Evolutionary conservation across 1,140 invertebrate genomes (phyloP), one percentile per base, ranked within the genome.

Genomic region (Drosophila pallidifrons): DNA sequence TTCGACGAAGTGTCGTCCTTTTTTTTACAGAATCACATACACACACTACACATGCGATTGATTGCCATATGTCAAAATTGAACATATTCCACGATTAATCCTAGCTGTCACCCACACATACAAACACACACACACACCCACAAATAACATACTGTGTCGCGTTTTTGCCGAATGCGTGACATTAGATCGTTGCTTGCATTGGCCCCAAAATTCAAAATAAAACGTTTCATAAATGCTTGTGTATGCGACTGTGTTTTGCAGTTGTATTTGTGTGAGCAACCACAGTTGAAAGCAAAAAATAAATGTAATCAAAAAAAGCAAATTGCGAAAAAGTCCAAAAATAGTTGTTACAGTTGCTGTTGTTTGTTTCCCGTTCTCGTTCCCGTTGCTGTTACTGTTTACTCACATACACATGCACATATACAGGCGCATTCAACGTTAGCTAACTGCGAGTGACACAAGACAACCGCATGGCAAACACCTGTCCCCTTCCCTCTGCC

Each of bases 61-160:
- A 83, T 88, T 68, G 80, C 77, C 80, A 87, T 79, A 82, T 87
- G 83, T 88, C 83, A 77, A 74, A 80, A 75, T 77, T 82, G 83
- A 68, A 35, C 64, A 79, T 63, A 69, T 49, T 63, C 52, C 67
- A 80, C 77, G 54, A 87, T 87, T 88, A 88, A 87, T 88, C 45
- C 66, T 75, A 25, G 46, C 11, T 61, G 49, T 54, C 35, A 69
- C 49, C 64, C 43, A 57, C 51, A 68, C 28, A 47, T 20, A 20
- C 30, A 6, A 32, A 59, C 46, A 41, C 20, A 63, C 32, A 20
- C 8, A n/a, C 28, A 55, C 51, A 57, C 15, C 7, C 2, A 8
- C 10, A 43, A 52, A 46, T n/a, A n/a, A n/a, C n/a, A n/a, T 55
- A 15, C 59, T n/a, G 11, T 28, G 35, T 67, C 55, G 20, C 7